A percentile compares a stretch with the other conserved stretches of the same genome.
These are phyloP conservation scores for Deilephila porcellus DNA, from an alignment of 2,888 invertebrate species.

Conservation along the genomic window DNA sequence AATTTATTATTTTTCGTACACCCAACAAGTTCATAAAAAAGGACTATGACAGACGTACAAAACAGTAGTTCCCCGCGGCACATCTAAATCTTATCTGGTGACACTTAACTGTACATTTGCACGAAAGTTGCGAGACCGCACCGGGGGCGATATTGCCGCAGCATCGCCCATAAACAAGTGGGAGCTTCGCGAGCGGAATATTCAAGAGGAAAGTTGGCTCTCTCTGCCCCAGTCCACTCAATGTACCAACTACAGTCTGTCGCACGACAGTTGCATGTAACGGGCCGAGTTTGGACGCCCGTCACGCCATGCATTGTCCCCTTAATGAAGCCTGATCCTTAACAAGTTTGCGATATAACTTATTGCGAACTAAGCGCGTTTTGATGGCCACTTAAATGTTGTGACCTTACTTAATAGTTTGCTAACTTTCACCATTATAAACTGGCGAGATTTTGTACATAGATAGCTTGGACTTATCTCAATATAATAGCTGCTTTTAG, in stretches of 20 bases:
- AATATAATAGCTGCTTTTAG: conserved; percentile 25
- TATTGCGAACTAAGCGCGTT: conserved; percentile 75
- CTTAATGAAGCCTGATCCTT: conserved; percentile 77
- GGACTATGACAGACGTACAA: conserved; percentile 5
- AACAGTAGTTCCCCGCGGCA: conserved; percentile 36
- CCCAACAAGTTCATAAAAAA: background rate
- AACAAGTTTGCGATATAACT: conserved; percentile 75
- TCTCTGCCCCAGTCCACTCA: conserved; percentile 58
- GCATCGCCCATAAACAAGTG: conserved; percentile 74
- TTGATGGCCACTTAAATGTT: conserved; percentile 79
- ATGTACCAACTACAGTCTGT: conserved; percentile 45
- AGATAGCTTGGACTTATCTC: conserved; percentile 46
- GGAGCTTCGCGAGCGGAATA: conserved; percentile 69
- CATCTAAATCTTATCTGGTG: conserved; percentile 69
- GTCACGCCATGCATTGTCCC: conserved; percentile 77
- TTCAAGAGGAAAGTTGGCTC: conserved; percentile 80
- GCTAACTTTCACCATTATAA: conserved; percentile 72
- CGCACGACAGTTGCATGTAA: conserved; percentile 77
- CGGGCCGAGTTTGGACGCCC: conserved; percentile 72
- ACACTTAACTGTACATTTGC: conserved; percentile 68
- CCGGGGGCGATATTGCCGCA: conserved; percentile 61
- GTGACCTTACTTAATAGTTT: conserved; percentile 70
- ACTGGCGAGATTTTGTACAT: conserved; percentile 54
- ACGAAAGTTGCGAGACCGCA: conserved; percentile 73
- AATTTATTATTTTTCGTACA: background rate